Evolutionary conservation across 2,888 invertebrate genomes (phyloP).

Genomic region (Acleris cristana): DNA sequence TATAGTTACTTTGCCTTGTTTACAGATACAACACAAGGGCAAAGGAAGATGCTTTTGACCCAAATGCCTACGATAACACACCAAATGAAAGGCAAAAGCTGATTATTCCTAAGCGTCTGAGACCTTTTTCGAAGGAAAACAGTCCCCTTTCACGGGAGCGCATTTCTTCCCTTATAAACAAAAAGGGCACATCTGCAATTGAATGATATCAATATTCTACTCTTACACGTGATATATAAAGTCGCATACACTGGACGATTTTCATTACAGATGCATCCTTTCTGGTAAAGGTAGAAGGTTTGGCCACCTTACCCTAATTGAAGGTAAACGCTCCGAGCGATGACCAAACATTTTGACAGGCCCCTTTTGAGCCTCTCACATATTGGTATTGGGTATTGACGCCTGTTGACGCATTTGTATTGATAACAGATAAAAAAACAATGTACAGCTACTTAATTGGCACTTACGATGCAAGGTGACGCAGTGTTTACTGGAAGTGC

Average conservation of each 20-base stretch:
- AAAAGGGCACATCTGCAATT: too few species aligned
- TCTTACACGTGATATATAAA: too few species aligned
- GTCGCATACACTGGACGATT: too few species aligned
- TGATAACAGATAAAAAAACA: slow-evolving; percentile 11
- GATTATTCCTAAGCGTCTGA: slow-evolving; percentile 59
- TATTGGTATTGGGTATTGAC: slow-evolving; percentile 30
- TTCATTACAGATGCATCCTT: too few species aligned
- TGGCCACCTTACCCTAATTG: slow-evolving; percentile 63
- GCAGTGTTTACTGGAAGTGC: too few species aligned
- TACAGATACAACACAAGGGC: slow-evolving; percentile 39
- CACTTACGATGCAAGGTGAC: background rate
- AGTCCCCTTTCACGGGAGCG: slow-evolving; percentile 56
- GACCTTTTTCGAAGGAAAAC: slow-evolving; percentile 61
- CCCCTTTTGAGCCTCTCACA: slow-evolving; percentile 33
- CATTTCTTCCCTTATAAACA: slow-evolving; percentile 16
- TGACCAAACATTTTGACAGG: slow-evolving; percentile 50
- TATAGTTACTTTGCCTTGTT: background rate
- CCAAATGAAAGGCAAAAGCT: slow-evolving; percentile 54
- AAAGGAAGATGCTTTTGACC: slow-evolving; percentile 51
- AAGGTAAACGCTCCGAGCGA: slow-evolving; percentile 57
- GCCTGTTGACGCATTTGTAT: slow-evolving; percentile 10
- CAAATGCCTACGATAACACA: slow-evolving; percentile 55
- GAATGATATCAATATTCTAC: too few species aligned
- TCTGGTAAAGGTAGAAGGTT: slow-evolving; percentile 34
- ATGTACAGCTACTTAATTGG: background rate